Base-by-base conservation (phyloP, 2,113 vertebrate genomes). In the Tichodroma muraria region DNA sequence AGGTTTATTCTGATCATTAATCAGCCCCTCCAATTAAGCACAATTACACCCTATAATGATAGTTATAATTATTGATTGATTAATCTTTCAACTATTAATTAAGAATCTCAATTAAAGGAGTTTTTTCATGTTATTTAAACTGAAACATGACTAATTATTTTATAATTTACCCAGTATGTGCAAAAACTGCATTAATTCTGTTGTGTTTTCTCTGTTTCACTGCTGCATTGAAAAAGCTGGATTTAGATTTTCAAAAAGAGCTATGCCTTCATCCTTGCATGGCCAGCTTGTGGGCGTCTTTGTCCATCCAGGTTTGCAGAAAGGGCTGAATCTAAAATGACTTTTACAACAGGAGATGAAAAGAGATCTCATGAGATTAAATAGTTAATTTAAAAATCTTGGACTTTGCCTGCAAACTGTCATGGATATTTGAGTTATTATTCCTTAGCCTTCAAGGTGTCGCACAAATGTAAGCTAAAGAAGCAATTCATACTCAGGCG, bases 51-150 rank as follows among this genome's bases (percentile, higher is more conserved):
- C 94, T 92, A 97, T 98, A 97, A 98, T 98, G 96, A 97, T 97
- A 97, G 89, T 94, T 97, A 95, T 98, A 97, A 98, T 98, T 98
- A 98, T 98, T 98, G 97, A 98, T 98, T 98, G 96, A 98, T 98
- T 98, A 97, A 98, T 98, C 95, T 97, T 97, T 98, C 97, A 98
- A 93, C 93, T 97, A 97, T 97, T 97, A 98, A 98, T 97, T 97
- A 97, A 97, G 97, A 97, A 93, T 96, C 95, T 97, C 97, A 98
- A 98, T 98, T 97, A 97, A 98, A 96, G 53, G 87, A 89, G 90
- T 96, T 97, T 97, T 97, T 94, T 96, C 89, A 79, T 94, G 50
- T 97, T 97, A 97, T 97, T 98, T 97, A 97, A 97, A 95, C 92
- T 96, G 96, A 97, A 97, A 95, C 96, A 97, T 95, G 97, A 95